A percentile compares a stretch with the other conserved stretches of the same genome.
Evolutionary conservation across 1,140 invertebrate genomes (phyloP).

Genomic region (Tyrophagus putrescentiae): DNA sequence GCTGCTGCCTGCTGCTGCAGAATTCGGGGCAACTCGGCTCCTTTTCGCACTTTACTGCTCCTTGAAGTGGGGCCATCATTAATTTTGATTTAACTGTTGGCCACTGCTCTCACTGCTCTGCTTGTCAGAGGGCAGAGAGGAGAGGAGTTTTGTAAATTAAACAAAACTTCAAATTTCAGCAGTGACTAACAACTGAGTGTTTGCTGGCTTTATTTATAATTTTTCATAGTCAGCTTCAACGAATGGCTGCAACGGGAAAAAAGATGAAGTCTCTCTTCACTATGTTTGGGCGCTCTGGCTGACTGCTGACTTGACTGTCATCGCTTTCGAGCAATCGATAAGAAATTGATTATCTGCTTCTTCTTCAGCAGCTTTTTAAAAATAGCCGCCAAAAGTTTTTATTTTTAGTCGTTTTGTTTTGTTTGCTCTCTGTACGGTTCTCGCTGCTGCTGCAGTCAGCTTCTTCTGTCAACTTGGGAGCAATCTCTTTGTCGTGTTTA

Average conservation of each 20-base stretch:
- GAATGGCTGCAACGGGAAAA: too few species aligned
- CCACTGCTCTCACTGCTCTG: neutral
- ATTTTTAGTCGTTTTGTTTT: neutral
- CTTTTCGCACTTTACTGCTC: too few species aligned
- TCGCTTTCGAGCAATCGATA: constrained; percentile 3
- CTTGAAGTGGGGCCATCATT: constrained; percentile 11
- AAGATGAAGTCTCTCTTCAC: too few species aligned
- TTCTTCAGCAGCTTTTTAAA: too few species aligned
- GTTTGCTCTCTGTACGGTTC: neutral
- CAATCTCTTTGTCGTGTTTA: too few species aligned
- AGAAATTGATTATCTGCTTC: constrained; percentile 2
- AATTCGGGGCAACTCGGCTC: too few species aligned
- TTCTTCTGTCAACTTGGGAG: constrained; percentile 2
- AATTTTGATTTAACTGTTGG: constrained; percentile 3
- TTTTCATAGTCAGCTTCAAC: too few species aligned
- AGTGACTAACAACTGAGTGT: neutral
- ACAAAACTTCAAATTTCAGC: neutral
- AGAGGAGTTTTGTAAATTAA: constrained; percentile 16
- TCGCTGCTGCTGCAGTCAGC: neutral
- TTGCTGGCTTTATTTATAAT: too few species aligned
- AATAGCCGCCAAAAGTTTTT: neutral
- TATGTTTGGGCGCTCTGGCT: neutral
- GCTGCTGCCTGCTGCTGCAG: neutral
- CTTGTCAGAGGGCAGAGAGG: too few species aligned
- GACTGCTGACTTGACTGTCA: neutral